Evolutionary conservation across 2,888 invertebrate genomes (phyloP).

Genomic region (Stenurella melanura): DNA sequence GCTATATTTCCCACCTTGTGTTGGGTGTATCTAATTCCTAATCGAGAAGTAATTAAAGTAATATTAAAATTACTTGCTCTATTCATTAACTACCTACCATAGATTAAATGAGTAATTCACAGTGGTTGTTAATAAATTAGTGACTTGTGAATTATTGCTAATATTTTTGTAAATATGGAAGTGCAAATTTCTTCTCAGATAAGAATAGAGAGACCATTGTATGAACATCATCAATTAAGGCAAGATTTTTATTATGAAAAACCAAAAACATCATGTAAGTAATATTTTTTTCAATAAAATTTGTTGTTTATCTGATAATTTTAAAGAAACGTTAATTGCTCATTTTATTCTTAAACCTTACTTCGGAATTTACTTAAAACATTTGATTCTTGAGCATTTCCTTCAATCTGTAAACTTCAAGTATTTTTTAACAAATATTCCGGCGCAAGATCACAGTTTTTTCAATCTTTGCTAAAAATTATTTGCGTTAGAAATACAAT

Average conservation of each 20-base stretch:
- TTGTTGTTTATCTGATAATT: not conserved
- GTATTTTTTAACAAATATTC: too few species aligned
- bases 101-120: not conserved
- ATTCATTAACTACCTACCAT: not conserved
- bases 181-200: slow-evolving; percentile 59
- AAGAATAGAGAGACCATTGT: slow-evolving; percentile 74
- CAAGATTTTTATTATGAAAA: slow-evolving; percentile 73
- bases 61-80: not conserved
- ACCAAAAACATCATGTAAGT: slow-evolving; percentile 72
- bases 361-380: too few species aligned
- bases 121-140: not conserved
- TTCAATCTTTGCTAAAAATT: too few species aligned
- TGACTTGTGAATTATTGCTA: not conserved
- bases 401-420: too few species aligned
- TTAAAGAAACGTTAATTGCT: not conserved
- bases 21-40: not conserved
- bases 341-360: not conserved
- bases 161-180: slow-evolving; percentile 49
- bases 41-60: slow-evolving; percentile 3
- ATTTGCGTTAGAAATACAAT: too few species aligned
- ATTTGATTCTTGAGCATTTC: too few species aligned
- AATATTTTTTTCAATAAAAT: slow-evolving; percentile 25
- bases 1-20: slow-evolving; percentile 9
- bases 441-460: too few species aligned
- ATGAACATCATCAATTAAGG: slow-evolving; percentile 74